Percentiles rank a stretch among this genome's conserved stretches.
Evolutionary conservation across 2,113 vertebrate genomes (phyloP).

Genomic region (Micromys minutus): DNA sequence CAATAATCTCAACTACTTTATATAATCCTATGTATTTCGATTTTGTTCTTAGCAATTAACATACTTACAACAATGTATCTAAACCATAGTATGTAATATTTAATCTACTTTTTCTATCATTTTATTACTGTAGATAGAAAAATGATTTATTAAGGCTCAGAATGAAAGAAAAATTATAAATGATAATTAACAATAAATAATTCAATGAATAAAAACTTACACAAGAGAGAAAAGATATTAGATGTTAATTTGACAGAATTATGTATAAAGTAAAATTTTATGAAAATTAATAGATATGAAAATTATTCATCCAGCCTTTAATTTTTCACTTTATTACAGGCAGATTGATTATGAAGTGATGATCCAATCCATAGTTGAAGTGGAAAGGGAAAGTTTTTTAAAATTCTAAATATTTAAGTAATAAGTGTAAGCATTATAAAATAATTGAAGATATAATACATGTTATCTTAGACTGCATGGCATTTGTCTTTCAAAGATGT

Average conservation of each 20-base stretch:
- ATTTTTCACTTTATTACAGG: not conserved
- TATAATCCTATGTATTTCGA: not conserved
- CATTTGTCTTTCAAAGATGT: not conserved
- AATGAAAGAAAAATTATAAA: not conserved
- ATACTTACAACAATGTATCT: not conserved
- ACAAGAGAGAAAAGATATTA: not conserved
- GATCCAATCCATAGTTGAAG: not conserved
- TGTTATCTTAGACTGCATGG: not conserved
- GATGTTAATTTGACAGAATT: not conserved
- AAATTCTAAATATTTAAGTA: not conserved
- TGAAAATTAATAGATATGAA: slow-evolving; percentile 12
- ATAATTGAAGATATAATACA: not conserved
- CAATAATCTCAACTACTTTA: not conserved
- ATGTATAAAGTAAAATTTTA: not conserved
- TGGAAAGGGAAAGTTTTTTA: not conserved
- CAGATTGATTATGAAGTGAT: not conserved
- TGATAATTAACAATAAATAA: not conserved
- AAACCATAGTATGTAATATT: not conserved
- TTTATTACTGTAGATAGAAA: not conserved
- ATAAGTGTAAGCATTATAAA: not conserved
- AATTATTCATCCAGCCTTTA: slow-evolving; percentile 6
- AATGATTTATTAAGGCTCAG: not conserved
- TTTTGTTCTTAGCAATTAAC: not conserved
- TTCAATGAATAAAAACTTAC: not conserved
- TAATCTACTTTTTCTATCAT: not conserved